Base-by-base conservation (phyloP, 2,113 vertebrate species). In the Catharus minimus region DNA sequence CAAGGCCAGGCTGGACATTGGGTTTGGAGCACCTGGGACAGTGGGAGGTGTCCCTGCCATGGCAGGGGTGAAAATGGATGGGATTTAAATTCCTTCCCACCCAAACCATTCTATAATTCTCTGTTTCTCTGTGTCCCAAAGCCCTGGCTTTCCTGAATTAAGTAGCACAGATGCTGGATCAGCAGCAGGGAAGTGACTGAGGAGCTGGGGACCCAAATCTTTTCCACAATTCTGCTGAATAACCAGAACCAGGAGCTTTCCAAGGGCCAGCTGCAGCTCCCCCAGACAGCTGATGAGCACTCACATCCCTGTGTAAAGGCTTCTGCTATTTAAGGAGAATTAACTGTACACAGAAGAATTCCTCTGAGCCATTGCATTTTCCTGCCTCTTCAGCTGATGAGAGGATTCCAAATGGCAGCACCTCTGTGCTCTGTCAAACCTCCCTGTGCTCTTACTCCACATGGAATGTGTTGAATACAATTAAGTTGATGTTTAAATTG, bases 221-320 rank as follows among this genome's bases (percentile, higher is more conserved):
- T n/a, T 50, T 5, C 3, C 1, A 2, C 1, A 0, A 28, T 86
- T 55, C 52, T 78, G 56, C 39, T 60, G 52, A 78, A 67, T 13
- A 78, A 53, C 26, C 61, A 50, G 32, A 69, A 28, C 15, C 33
- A 77, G 52, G 46, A 80, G 36, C 32, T 81, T 41, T n/a, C 8
- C 11, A 11, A 8, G 9, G 21, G 20, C 10, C 39, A 46, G 39
- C 30, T 56, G 66, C 71, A 78, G 43, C 71, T 56, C 15, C 13
- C 33, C 23, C n/a, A 2, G 0, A 7, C 39, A 62, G 43, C 49
- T 41, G 49, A 32, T 1, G 46, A 32, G 33, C 22, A 21, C 11
- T 0, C 20, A 0, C 0, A 9, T 7, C 53, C 41, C 47, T 14
- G 5, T 1, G 1, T 12, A 28, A 73, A 85, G n/a, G 46, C 9